Evolutionary conservation across 2,888 invertebrate genomes (phyloP), one percentile per base, ranked within the genome.

Genomic region (Callyntrura sp.): DNA sequence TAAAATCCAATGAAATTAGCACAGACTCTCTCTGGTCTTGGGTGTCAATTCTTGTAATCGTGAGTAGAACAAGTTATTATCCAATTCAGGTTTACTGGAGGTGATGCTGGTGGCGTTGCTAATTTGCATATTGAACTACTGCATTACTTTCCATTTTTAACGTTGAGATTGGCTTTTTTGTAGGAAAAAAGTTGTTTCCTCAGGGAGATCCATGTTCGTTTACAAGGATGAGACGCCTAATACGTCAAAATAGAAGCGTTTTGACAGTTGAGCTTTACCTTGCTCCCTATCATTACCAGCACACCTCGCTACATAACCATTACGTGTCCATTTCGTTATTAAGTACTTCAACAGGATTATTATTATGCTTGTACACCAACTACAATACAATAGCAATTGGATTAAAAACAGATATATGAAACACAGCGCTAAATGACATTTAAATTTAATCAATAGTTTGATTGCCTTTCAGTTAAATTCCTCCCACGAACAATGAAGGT

Each of bases 101-200:
- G 57, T 85, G n/a, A n/a, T n/a, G n/a, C n/a, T n/a, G 48, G 25
- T 25, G 79, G 78, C 48, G 25, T 20, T 23, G 35, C 84, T 78
- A 76, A 88, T 88, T 88, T 65, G 84, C 88, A 88, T 84, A 88
- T 51, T 62, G 62, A 25, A 65, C 88, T 88, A 88, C 88, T 83
- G 88, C 83, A 62, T 88, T 83, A 88, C 88, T 88, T 84, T 82
- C 55, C 12, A n/a, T 83, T 51, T 78, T 83, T 88, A 45, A 81
- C 20, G 60, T 70, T 88, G 82, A 82, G 81, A 70, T 55, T 73
- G 88, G 28, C 48, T 45, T 82, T 88, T 88, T 81, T 73, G 51
- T 28, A 28, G 28, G 51, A 68, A 55, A 88, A 88, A 88, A 84
- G 78, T 88, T 60, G 88, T 78, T 45, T 76, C 70, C 70, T 73